Percentiles rank a stretch among this genome's conserved stretches.
Evolutionary conservation across 2,888 invertebrate species (phyloP).

Genomic region (Callinectes sapidus): DNA sequence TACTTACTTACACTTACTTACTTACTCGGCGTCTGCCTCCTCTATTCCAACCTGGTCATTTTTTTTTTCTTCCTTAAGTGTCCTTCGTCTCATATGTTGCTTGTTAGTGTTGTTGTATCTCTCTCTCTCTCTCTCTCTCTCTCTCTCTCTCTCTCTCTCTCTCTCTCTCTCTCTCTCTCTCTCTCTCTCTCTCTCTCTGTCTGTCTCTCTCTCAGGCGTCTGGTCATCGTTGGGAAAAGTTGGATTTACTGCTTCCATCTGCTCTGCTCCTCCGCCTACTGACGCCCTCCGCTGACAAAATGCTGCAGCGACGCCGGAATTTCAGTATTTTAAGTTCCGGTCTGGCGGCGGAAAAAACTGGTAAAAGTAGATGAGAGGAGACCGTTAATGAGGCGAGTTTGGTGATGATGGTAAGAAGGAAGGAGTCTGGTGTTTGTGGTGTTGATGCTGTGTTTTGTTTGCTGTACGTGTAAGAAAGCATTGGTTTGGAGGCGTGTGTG

Average conservation of each 20-base stretch:
- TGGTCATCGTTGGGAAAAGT: neutral
- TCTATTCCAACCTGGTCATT: neutral
- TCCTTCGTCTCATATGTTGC: neutral
- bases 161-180: neutral
- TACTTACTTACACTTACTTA: too few species aligned
- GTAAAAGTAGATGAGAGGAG: neutral
- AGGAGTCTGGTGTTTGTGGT: neutral
- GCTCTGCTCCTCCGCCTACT: neutral
- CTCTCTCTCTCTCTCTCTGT: neutral
- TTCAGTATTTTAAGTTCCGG: neutral
- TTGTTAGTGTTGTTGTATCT: neutral
- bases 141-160: conserved; percentile 23
- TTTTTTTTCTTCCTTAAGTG: too few species aligned
- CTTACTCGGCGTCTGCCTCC: neutral
- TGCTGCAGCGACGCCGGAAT: neutral
- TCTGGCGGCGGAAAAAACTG: neutral
- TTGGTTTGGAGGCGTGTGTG: neutral
- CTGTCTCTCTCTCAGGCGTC: neutral
- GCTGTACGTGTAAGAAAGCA: neutral
- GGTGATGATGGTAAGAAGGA: neutral
- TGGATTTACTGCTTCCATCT: neutral
- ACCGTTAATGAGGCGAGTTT: neutral
- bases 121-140: conserved; percentile 6
- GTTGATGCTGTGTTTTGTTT: neutral
- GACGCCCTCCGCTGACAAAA: neutral